Base-by-base conservation (phyloP, 2,113 vertebrate genomes). In the Cyprinodon brontotheroides region DNA sequence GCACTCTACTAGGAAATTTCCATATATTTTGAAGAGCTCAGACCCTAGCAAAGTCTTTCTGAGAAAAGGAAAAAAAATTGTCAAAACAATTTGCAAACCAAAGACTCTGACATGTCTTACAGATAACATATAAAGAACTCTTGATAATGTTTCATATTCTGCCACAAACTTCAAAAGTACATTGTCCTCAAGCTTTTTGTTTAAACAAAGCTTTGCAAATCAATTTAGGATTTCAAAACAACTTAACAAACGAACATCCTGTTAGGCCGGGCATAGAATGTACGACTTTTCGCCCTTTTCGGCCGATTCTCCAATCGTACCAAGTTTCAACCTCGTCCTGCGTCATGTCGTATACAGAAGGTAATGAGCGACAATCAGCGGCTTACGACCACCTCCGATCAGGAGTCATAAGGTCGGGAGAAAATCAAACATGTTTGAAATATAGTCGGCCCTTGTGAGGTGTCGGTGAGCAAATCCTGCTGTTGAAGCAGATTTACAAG, bases 1-100 rank as follows among this genome's bases (percentile, higher is more conserved):
- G 29, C 67, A 29, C 70, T 73, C 65, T 48, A 77, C 47, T 3
- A 79, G 47, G 67, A 72, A 66, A 39, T 81, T 59, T 66, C 61
- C 65, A 45, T 47, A 72, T 59, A 57, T 36, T 11, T 73, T 59
- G 70, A 65, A 47, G 60, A 47, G 72, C 72, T 71, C 43, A 62
- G 29, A 65, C 60, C 15, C 70, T 71, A 37, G 40, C 22, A 17
- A 12, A 14, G 11, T n/a, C 17, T 43, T 12, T 37, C 60, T 50
- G 43, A 43, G n/a, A 11, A 64, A 9, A 60, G 20, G 7, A 60
- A 60, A 60, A 10, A 29, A 29, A 36, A 29, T 4, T 50, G 12
- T 50, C 12, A 12, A 22, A 61, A 3, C 60, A 61, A 61, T 37
- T 37, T 61, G 5, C 37, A 61, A 61, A 61, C 8, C 29, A 29